Percentiles rank a stretch among this genome's conserved stretches.
Conservation (phyloP, 2,113 vertebrate genomes). For the Urocynchramus pylzowi region DNA sequence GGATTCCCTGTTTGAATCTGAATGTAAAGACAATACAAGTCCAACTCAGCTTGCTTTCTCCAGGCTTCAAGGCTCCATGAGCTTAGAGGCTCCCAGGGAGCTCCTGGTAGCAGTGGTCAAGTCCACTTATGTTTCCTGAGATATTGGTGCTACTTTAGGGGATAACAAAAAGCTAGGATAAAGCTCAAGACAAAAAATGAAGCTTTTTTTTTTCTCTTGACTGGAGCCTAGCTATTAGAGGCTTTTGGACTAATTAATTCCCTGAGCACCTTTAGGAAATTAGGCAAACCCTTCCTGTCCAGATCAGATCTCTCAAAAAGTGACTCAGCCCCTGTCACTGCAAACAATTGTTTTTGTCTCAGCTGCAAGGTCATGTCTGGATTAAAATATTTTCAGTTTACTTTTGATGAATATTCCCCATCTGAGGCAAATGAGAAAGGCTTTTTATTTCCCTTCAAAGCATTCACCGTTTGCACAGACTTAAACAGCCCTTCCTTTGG, state of each 20-base stretch:
- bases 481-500: neutral
- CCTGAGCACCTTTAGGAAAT: neutral
- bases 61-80: neutral
- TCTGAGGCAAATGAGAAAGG: neutral
- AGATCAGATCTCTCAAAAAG: neutral
- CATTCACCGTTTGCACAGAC: neutral
- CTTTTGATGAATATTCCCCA: neutral
- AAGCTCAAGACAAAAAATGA: neutral
- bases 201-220: neutral
- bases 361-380: slow-evolving; percentile 27
- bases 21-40: neutral
- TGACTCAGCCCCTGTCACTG: neutral
- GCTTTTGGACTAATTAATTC: neutral
- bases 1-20: neutral
- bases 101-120: neutral
- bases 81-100: neutral
- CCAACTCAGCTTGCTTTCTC: neutral
- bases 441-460: neutral
- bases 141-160: neutral
- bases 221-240: neutral
- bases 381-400: slow-evolving; percentile 23
- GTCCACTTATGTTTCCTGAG: neutral
- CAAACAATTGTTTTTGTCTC: neutral
- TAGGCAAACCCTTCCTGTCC: slow-evolving; percentile 15
- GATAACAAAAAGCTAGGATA: neutral